Conservation (phyloP, 2,888 invertebrate genomes). For the Drosophila anomalata region DNA sequence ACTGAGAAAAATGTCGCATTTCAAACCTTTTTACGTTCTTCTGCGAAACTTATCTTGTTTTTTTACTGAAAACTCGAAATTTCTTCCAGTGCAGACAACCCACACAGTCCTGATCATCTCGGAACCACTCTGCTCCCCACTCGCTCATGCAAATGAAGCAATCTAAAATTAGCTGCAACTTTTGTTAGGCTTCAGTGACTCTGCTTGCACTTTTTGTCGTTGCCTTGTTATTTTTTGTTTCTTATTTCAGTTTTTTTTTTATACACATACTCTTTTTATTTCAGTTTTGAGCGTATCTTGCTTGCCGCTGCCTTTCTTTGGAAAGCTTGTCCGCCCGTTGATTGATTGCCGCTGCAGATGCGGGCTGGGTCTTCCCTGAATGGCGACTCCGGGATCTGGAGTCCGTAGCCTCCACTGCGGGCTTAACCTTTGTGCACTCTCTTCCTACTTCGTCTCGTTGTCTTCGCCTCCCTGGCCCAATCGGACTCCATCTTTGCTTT, state of each 20-base stretch:
- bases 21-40: background rate
- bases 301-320: constrained; percentile 61
- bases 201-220: constrained; percentile 54
- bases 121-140: constrained; percentile 16
- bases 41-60: background rate
- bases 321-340: constrained; percentile 62
- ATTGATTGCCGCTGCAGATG: constrained; percentile 67
- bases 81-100: constrained; percentile 23
- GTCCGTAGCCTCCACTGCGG: constrained; percentile 53
- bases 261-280: constrained; percentile 4
- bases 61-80: background rate
- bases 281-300: constrained; percentile 21
- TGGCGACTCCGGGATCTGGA: constrained; percentile 21
- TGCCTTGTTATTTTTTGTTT: background rate
- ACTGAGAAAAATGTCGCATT: constrained; percentile 2
- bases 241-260: background rate
- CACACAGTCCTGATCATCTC: constrained; percentile 34
- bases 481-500: constrained; percentile 37
- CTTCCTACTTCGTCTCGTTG: constrained; percentile 8
- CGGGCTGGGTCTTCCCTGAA: constrained; percentile 56
- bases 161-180: constrained; percentile 69
- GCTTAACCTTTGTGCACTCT: constrained; percentile 63
- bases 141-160: constrained; percentile 41
- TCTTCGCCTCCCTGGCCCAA: background rate
- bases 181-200: constrained; percentile 58